Evolutionary conservation across 1,140 invertebrate genomes (phyloP).

Genomic region (Caerostris darwini): DNA sequence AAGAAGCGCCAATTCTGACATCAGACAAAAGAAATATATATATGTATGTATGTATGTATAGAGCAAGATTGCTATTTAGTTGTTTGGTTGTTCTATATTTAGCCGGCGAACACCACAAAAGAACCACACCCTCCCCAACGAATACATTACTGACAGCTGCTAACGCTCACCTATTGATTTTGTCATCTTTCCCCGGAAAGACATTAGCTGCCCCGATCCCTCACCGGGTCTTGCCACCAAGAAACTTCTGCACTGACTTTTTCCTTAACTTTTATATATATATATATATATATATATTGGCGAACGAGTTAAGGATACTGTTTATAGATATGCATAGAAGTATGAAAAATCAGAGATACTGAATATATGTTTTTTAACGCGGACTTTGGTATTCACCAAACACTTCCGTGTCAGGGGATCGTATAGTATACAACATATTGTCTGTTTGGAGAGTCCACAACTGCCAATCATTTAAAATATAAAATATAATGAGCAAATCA

Average conservation of each 20-base stretch:
- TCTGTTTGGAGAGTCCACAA: too few relatives aligned
- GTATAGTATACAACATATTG: background rate
- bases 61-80: background rate
- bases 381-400: background rate
- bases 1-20: too few relatives aligned
- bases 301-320: background rate
- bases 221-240: background rate
- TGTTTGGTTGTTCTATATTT: constrained; percentile 39
- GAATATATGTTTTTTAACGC: constrained; percentile 40
- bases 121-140: constrained; percentile 13
- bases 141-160: constrained; percentile 69
- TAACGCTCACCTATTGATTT: constrained; percentile 68
- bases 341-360: constrained; percentile 11
- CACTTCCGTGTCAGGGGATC: background rate
- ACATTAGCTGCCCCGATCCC: constrained; percentile 38
- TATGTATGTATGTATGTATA: background rate
- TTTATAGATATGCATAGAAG: constrained; percentile 10
- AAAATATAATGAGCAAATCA: too few relatives aligned
- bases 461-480: too few relatives aligned
- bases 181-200: constrained; percentile 65
- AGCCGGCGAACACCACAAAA: constrained; percentile 27
- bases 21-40: too few relatives aligned
- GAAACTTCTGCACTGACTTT: background rate
- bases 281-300: background rate
- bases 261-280: background rate